These are phyloP conservation scores for Hirtodrosophila alboralis DNA, from an alignment of 2,888 invertebrate genomes.

Conservation along the genomic window DNA sequence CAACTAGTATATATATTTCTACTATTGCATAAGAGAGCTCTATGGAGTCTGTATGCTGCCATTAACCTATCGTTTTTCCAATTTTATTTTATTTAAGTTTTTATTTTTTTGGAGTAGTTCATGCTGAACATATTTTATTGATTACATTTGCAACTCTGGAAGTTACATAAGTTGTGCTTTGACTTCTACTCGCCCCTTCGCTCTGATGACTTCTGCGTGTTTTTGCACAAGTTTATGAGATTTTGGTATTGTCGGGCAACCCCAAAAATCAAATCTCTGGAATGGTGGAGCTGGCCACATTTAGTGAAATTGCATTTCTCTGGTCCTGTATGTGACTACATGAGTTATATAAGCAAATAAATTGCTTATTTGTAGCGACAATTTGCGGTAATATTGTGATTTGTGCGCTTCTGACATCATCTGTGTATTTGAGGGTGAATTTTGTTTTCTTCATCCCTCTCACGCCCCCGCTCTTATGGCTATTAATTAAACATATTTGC, in stretches of 20 bases:
- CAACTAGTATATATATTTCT: slow-evolving; percentile 9
- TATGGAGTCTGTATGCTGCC: slow-evolving; percentile 19
- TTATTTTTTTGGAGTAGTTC: slow-evolving; percentile 40
- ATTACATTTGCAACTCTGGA: slow-evolving; percentile 56
- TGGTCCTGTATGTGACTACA: slow-evolving; percentile 29
- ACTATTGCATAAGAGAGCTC: slow-evolving; percentile 45
- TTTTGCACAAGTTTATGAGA: slow-evolving; percentile 74
- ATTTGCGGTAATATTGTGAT: slow-evolving; percentile 79
- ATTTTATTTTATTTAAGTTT: not conserved
- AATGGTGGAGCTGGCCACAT: slow-evolving; percentile 30
- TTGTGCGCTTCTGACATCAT: slow-evolving; percentile 69
- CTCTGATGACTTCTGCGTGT: slow-evolving; percentile 56
- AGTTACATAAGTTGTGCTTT: too few relatives aligned
- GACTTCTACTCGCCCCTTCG: too few relatives aligned
- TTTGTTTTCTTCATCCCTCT: slow-evolving; percentile 12
- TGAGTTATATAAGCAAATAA: slow-evolving; percentile 72
- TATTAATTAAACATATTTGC: slow-evolving; percentile 74
- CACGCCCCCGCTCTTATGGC: slow-evolving; percentile 35
- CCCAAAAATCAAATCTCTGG: slow-evolving; percentile 48
- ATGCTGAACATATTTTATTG: slow-evolving; percentile 73
- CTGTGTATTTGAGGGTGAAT: slow-evolving; percentile 23
- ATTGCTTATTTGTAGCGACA: slow-evolving; percentile 79
- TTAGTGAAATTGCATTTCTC: slow-evolving; percentile 55
- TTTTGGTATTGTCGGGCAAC: slow-evolving; percentile 51
- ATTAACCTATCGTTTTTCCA: slow-evolving; percentile 31